phyloP scores from a whole-genome alignment of 2,113 vertebrate species.

The Phasianus colchicus region DNA sequence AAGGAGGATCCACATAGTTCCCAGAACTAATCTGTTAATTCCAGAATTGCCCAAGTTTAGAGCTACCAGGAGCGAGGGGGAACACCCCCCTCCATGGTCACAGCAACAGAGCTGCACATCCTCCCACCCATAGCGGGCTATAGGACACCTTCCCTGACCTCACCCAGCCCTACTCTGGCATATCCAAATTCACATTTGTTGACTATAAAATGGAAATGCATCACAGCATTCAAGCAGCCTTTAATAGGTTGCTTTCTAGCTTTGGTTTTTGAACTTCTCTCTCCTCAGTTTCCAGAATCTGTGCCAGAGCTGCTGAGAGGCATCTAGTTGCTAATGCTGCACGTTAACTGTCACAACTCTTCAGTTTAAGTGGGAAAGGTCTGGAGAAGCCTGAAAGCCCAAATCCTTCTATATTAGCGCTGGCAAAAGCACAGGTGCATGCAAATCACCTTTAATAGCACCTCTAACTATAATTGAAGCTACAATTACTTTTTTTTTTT shows the following conservation, averaged over 20 bases:
- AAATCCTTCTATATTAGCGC: background rate
- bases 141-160: background rate
- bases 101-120: accelerated
- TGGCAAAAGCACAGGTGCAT: background rate
- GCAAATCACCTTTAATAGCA: background rate
- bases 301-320: background rate
- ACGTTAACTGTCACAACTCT: background rate
- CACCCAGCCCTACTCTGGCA: background rate
- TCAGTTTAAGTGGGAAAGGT: background rate
- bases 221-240: background rate
- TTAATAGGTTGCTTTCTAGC: background rate
- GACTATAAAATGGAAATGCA: background rate
- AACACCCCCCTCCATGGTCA: background rate
- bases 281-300: background rate
- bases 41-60: background rate
- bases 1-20: background rate
- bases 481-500: background rate
- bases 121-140: background rate
- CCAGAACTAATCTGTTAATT: background rate
- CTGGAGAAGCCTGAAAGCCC: background rate
- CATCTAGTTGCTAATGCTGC: background rate
- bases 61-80: background rate
- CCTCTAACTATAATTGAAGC: background rate
- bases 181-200: background rate
- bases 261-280: background rate